These are phyloP conservation scores for Poeciliopsis infans DNA, from an alignment of 2,797 vertebrate genomes.

Conservation along the genomic window DNA sequence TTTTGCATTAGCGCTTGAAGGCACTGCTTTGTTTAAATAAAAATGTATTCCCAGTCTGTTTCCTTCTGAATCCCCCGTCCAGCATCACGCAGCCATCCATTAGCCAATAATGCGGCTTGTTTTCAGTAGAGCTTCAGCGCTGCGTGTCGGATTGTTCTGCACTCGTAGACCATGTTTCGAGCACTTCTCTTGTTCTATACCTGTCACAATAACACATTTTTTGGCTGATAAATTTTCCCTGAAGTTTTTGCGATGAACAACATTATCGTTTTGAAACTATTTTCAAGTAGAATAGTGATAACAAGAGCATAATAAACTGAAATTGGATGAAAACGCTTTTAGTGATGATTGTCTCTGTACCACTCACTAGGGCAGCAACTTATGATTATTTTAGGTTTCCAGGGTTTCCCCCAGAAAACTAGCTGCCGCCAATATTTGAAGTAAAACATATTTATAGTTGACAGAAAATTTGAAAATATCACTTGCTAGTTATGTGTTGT, in stretches of 20 bases:
- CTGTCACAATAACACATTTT: no score
- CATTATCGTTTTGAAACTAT: no score
- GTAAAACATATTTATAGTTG: no score
- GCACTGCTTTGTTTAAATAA: conserved; percentile 59
- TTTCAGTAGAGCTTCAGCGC: not conserved
- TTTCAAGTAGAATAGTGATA: no score
- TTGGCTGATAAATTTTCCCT: no score
- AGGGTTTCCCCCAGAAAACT: no score
- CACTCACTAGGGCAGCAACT: not conserved
- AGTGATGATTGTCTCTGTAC: not conserved
- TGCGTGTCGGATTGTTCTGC: not conserved
- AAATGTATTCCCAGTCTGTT: conserved; percentile 31
- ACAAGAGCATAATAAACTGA: not conserved
- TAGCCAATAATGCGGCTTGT: not conserved
- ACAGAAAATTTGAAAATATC: no score
- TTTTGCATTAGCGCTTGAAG: conserved; percentile 53
- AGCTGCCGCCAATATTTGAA: no score
- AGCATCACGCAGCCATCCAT: conserved; percentile 20
- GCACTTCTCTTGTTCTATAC: no score
- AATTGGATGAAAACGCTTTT: not conserved
- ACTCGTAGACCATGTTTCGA: not conserved
- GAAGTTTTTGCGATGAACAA: no score
- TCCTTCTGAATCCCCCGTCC: conserved; percentile 48
- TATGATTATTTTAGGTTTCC: no score
- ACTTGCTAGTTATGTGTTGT: no score